These are phyloP conservation scores for Sminthurinus signatus DNA, from an alignment of 1,140 invertebrate species.

Conservation along the genomic window DNA sequence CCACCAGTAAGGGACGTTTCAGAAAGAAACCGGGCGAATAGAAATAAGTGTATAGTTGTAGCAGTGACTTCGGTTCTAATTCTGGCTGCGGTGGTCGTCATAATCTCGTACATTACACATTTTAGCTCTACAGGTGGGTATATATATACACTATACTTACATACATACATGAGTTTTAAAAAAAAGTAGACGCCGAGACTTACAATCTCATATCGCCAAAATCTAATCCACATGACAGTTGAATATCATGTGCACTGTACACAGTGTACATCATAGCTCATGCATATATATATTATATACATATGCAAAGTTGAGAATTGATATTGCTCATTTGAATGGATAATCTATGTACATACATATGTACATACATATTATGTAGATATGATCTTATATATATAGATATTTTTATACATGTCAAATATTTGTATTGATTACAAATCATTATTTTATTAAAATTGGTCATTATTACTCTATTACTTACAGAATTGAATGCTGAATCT, in stretches of 20 bases:
- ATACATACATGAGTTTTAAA: too few species aligned
- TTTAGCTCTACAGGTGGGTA: background rate
- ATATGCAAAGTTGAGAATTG: background rate
- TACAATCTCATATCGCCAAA: too few species aligned
- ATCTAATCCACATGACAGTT: too few species aligned
- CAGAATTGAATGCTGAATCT: background rate
- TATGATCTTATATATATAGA: background rate
- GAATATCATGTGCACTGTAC: too few species aligned
- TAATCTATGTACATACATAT: background rate
- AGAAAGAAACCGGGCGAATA: background rate
- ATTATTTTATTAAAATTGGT: too few species aligned
- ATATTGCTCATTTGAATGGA: background rate
- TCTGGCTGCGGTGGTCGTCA: background rate
- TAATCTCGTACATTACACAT: background rate
- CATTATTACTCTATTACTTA: background rate
- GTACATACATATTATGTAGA: background rate
- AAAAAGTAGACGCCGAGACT: too few species aligned
- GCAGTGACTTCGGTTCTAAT: background rate
- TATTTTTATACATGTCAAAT: background rate
- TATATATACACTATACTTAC: too few species aligned
- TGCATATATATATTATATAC: too few species aligned
- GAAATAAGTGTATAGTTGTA: conserved; percentile 8
- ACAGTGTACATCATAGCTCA: too few species aligned
- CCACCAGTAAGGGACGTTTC: conserved; percentile 3
- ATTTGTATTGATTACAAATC: too few species aligned